Base-by-base conservation (phyloP, 2,113 vertebrate species). In the Phoenicopterus ruber region DNA sequence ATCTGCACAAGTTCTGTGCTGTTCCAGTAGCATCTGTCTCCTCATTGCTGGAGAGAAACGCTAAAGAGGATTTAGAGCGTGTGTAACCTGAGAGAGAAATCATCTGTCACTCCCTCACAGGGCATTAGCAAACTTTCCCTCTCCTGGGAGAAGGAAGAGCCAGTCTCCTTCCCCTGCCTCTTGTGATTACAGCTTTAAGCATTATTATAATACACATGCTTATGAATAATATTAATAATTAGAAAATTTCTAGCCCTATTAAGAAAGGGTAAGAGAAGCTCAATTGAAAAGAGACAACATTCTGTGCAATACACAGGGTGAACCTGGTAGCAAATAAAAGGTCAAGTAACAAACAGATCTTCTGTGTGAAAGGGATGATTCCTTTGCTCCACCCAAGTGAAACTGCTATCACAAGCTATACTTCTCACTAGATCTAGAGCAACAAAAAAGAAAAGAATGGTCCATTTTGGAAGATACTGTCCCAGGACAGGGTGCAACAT, bases 51-150 rank as follows among this genome's bases (percentile, higher is more conserved):
- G 36, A 82, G 69, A 86, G 79, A 89, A 97, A 76, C 0, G 0
- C 17, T 40, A 44, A 72, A 24, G 7, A 84, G 80, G 80, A 95
- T 95, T 89, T 91, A 61, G 73, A 89, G 86, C 21, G 6, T 76
- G 42, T 66, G 91, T 88, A 94, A 97, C 86, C 86, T 38, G 28
- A 92, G 70, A 92, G 82, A 94, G 70, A 92, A 96, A 91, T 93
- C 77, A 94, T 91, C 77, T 87, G 77, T 88, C 86, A 62, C 63
- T 78, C 91, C 59, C 28, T 93, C 52, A 52, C 7, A 2, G 86
- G 63, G 28, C 61, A 79, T 90, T 76, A 91, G 83, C 81, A 95
- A 96, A 91, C 55, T 83, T 86, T 47, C 34, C 28, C 46, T 91
- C 81, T 89, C 70, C 52, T 61, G 78, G 70, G 52, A 94, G 57